Percentiles rank a stretch among this genome's conserved stretches.
Evolutionary conservation across 2,797 vertebrate genomes (phyloP).

Genomic region (Mus minutoides): DNA sequence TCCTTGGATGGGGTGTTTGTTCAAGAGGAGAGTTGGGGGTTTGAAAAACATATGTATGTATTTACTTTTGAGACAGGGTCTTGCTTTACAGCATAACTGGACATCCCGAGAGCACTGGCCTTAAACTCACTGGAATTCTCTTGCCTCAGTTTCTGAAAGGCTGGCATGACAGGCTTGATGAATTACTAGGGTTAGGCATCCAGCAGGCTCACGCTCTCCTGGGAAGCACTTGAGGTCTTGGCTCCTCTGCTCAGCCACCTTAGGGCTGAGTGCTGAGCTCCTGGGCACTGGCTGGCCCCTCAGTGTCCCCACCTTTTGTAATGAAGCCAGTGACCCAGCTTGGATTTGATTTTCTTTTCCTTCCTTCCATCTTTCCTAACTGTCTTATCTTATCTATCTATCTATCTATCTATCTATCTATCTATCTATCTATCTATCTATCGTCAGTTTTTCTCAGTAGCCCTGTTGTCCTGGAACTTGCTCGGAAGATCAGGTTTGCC

Average conservation of each 20-base stretch:
- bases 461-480: background rate
- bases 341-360: background rate
- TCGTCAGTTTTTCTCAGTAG: background rate
- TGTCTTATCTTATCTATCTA: too few relatives aligned
- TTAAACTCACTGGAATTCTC: background rate
- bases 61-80: background rate
- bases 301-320: background rate
- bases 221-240: too few relatives aligned
- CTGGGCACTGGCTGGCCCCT: accelerated
- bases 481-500: too few relatives aligned
- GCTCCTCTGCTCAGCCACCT: background rate
- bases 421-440: too few relatives aligned
- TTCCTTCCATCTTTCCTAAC: too few relatives aligned
- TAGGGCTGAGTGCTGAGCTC: background rate
- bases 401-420: too few relatives aligned
- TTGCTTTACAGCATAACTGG: background rate
- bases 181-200: too few relatives aligned
- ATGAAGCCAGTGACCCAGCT: background rate
- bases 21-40: background rate
- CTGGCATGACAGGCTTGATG: background rate
- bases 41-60: background rate
- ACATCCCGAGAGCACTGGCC: background rate
- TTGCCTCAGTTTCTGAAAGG: background rate
- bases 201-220: accelerated
- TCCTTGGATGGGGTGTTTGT: accelerated